These are phyloP conservation scores for Tapirus terrestris DNA, from an alignment of 2,113 vertebrate genomes.

Conservation along the genomic window DNA sequence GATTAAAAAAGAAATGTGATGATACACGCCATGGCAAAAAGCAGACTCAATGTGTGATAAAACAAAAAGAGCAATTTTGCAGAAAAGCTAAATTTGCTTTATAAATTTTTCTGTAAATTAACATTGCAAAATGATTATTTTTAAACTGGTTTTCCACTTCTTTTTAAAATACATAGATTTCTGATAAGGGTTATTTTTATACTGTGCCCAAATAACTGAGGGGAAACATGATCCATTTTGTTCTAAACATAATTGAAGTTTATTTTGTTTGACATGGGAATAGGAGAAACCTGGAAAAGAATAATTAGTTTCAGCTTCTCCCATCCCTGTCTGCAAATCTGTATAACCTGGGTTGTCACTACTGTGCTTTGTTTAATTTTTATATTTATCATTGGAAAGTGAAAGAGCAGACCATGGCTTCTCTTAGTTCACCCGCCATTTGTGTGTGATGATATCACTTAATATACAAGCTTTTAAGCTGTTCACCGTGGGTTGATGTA, in stretches of 20 bases:
- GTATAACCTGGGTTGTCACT: background rate
- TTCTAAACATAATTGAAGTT: background rate
- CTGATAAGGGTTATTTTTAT: background rate
- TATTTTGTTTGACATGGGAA: background rate
- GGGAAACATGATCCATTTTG: background rate
- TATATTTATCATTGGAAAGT: background rate
- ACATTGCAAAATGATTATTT: background rate
- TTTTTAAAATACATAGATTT: background rate
- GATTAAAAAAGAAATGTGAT: background rate
- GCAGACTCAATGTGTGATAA: background rate
- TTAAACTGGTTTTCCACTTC: background rate
- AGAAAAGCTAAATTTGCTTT: background rate
- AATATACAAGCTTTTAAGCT: background rate
- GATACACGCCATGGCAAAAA: background rate
- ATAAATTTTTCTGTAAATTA: background rate
- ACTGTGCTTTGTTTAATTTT: background rate
- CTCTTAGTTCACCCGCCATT: background rate
- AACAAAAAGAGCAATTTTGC: background rate
- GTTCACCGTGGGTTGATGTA: background rate
- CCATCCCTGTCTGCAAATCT: background rate
- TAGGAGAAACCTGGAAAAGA: background rate
- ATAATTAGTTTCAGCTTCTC: background rate
- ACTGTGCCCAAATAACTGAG: background rate
- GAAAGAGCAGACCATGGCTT: background rate
- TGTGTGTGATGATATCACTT: background rate